Percentiles rank a stretch among this genome's conserved stretches.
Conservation (phyloP, 2,797 vertebrate genomes). For the Selene dorsalis region DNA sequence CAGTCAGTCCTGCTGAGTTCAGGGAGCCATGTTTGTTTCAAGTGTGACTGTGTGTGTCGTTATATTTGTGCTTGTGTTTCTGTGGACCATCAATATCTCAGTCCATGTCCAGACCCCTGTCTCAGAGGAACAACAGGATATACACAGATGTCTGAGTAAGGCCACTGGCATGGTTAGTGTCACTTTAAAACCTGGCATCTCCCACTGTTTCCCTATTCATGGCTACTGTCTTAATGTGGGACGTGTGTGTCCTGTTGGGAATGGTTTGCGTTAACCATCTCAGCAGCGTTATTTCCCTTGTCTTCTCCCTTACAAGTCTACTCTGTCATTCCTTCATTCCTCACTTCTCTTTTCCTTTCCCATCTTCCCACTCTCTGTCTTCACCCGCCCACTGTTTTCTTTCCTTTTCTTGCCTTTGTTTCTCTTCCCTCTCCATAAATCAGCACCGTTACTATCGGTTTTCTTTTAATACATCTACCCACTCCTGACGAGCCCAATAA, state of each 20-base stretch:
- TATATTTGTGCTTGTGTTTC: conserved; percentile 38
- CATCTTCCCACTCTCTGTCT: conserved; percentile 14
- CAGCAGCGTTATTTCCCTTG: neutral
- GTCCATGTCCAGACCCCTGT: conserved; percentile 50
- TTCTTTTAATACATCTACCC: conserved; percentile 41
- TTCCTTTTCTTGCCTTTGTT: conserved; percentile 53
- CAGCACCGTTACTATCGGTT: conserved; percentile 15
- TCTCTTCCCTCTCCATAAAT: conserved; percentile 47
- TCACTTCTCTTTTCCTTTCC: conserved; percentile 14
- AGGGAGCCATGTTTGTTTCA: conserved; percentile 13
- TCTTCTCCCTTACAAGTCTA: neutral
- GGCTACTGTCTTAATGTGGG: conserved; percentile 1
- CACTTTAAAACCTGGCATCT: conserved; percentile 21
- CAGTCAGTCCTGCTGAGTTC: conserved; percentile 32
- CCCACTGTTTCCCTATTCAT: conserved; percentile 19
- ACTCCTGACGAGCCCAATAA: conserved; percentile 43
- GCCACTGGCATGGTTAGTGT: conserved; percentile 31
- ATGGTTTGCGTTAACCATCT: neutral
- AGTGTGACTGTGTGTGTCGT: conserved; percentile 1
- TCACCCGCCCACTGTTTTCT: conserved; percentile 31
- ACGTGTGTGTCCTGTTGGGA: neutral
- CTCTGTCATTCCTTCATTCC: neutral
- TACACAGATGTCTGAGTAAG: conserved; percentile 50
- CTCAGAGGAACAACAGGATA: conserved; percentile 46
- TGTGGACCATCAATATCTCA: conserved; percentile 49